A percentile compares a stretch with the other conserved stretches of the same genome.
Conservation (phyloP, 2,888 invertebrate species). For the Temnothorax unifasciatus region DNA sequence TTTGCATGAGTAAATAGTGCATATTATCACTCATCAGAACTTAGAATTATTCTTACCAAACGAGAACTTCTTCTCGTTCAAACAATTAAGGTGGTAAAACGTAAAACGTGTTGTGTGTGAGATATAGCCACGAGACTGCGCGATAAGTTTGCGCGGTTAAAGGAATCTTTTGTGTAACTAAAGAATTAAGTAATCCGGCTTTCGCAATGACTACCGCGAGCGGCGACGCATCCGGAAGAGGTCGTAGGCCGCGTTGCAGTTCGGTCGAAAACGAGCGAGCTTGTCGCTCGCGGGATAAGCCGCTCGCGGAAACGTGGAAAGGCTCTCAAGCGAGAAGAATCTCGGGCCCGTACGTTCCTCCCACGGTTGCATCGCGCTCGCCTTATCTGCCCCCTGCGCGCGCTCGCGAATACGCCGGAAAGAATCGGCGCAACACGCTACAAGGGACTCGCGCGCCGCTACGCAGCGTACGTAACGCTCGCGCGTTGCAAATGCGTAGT, state of each 20-base stretch:
- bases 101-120: neutral
- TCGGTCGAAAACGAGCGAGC: slow-evolving; percentile 63
- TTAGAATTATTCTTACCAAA: neutral
- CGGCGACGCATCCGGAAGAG: slow-evolving; percentile 44
- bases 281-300: slow-evolving; percentile 63
- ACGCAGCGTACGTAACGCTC: slow-evolving; percentile 51
- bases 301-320: slow-evolving; percentile 71
- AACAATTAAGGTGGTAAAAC: neutral
- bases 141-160: neutral
- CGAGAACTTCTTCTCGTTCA: neutral
- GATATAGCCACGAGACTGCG: too few species aligned
- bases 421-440: slow-evolving; percentile 61
- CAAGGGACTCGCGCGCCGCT: slow-evolving; percentile 36
- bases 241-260: neutral
- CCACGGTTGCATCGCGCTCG: slow-evolving; percentile 67
- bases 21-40: neutral
- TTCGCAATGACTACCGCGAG: slow-evolving; percentile 10
- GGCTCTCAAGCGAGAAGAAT: slow-evolving; percentile 70
- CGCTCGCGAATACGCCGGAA: slow-evolving; percentile 64
- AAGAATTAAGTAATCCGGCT: slow-evolving; percentile 35
- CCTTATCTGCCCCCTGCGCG: slow-evolving; percentile 66
- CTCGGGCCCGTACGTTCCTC: slow-evolving; percentile 67
- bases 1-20: neutral
- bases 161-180: slow-evolving; percentile 18
- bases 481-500: slow-evolving; percentile 68